These are phyloP conservation scores for Archocentrus centrarchus DNA, from an alignment of 2,113 vertebrate species.

Conservation along the genomic window DNA sequence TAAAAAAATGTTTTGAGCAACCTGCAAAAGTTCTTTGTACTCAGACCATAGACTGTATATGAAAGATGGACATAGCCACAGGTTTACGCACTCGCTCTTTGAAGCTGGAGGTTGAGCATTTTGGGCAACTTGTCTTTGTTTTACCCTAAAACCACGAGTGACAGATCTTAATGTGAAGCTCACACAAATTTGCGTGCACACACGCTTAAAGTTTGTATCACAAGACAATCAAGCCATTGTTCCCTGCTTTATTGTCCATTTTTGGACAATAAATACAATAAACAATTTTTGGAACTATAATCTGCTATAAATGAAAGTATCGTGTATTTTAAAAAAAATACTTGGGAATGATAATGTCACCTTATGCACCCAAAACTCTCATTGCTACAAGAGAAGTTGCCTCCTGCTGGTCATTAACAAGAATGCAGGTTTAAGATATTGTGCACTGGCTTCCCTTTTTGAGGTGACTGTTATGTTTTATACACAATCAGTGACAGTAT, in stretches of 20 bases:
- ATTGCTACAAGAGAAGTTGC: background rate
- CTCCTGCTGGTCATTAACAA: background rate
- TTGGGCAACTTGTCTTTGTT: background rate
- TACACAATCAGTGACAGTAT: background rate
- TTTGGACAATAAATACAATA: too few relatives aligned
- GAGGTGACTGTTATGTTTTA: background rate
- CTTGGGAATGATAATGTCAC: background rate
- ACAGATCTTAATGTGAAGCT: background rate
- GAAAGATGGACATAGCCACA: background rate
- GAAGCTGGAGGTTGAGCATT: background rate
- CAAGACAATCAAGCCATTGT: background rate
- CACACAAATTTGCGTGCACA: background rate
- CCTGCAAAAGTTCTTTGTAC: background rate
- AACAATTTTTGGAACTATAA: background rate
- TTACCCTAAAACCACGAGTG: background rate
- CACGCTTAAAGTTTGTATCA: background rate
- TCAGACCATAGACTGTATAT: background rate
- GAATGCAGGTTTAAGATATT: background rate
- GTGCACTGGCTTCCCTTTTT: background rate
- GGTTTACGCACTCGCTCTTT: background rate
- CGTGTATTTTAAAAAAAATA: background rate
- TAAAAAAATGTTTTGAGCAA: background rate
- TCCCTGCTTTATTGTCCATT: background rate
- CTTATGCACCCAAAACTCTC: background rate
- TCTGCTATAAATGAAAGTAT: background rate